Evolutionary conservation across 2,113 vertebrate species (phyloP).

Genomic region (Hemicordylus capensis): DNA sequence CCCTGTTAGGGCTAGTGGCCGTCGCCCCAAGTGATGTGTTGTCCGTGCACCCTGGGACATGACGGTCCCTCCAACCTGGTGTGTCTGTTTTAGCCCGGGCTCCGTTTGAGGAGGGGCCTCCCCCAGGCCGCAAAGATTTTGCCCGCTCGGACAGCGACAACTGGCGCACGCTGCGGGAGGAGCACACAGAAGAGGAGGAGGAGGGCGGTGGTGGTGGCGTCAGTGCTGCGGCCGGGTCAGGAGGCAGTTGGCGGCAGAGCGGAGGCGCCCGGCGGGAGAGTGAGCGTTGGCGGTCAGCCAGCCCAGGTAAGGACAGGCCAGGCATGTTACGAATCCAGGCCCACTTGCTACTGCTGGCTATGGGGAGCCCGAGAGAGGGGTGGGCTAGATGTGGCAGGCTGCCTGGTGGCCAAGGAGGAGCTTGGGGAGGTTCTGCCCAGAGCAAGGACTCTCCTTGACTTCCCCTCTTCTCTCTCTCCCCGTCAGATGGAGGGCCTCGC

Average conservation of each 20-base stretch:
- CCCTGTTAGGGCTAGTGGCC: no score
- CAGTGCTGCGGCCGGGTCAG: slow-evolving; percentile 56
- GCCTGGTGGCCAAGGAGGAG: rapidly evolving
- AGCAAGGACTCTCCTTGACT: no score
- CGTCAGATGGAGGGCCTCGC: slow-evolving; percentile 85
- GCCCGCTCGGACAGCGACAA: slow-evolving; percentile 92
- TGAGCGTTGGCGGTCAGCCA: slow-evolving; percentile 72
- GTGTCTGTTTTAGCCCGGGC: slow-evolving; percentile 71
- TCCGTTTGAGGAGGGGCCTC: slow-evolving; percentile 83
- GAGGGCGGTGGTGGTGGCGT: slow-evolving; percentile 46
- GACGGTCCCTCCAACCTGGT: background rate
- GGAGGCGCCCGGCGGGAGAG: slow-evolving; percentile 81
- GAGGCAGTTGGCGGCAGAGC: slow-evolving; percentile 80
- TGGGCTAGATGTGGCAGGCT: rapidly evolving
- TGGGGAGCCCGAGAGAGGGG: rapidly evolving
- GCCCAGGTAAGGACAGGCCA: slow-evolving; percentile 62
- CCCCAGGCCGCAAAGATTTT: slow-evolving; percentile 83
- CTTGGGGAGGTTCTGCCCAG: rapidly evolving
- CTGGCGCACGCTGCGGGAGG: slow-evolving; percentile 90
- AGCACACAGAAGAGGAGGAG: slow-evolving; percentile 86
- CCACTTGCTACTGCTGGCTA: rapidly evolving
- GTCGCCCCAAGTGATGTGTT: no score
- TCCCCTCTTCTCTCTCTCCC: background rate
- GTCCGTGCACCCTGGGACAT: no score
- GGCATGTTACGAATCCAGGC: no score